A percentile compares a stretch with the other conserved stretches of the same genome.
phyloP scores from a whole-genome alignment of 2,797 vertebrate species.

The Valencia hispanica region DNA sequence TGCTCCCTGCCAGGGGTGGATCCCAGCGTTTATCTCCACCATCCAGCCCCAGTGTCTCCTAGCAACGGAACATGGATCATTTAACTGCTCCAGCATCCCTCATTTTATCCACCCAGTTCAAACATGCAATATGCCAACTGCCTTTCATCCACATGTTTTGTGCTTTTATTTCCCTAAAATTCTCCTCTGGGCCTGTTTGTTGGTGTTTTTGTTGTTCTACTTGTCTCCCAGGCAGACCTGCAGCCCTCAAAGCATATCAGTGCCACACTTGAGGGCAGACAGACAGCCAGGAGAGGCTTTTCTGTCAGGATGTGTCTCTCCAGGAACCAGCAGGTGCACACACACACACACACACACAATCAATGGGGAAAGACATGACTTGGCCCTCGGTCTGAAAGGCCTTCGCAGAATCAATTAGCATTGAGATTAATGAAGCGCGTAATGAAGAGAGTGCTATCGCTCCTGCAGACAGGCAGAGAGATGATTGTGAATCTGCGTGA shows the following conservation, averaged over 20 bases:
- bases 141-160: conserved; percentile 46
- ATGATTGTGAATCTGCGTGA: conserved; percentile 65
- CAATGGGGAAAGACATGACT: conserved; percentile 57
- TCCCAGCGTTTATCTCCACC: conserved; percentile 90
- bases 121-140: conserved; percentile 46
- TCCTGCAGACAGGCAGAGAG: conserved; percentile 61
- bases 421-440: conserved; percentile 81
- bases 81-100: conserved; percentile 74
- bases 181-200: conserved; percentile 8
- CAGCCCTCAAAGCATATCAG: conserved; percentile 67
- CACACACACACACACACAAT: conserved; percentile 28
- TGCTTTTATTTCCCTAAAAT: conserved; percentile 37
- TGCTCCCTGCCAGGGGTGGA: conserved; percentile 80
- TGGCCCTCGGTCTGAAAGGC: conserved; percentile 69
- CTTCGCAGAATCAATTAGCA: conserved; percentile 81
- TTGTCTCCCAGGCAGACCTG: conserved; percentile 42
- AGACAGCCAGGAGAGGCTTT: conserved; percentile 71
- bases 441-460: conserved; percentile 79
- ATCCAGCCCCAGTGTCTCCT: conserved; percentile 91
- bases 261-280: conserved; percentile 64
- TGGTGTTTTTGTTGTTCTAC: neutral
- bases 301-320: conserved; percentile 67
- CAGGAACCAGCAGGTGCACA: conserved; percentile 67
- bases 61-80: conserved; percentile 89
- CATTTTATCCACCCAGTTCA: conserved; percentile 52